phyloP scores from a whole-genome alignment of 1,140 invertebrate genomes.

The Caenorhabditis inopinata region DNA sequence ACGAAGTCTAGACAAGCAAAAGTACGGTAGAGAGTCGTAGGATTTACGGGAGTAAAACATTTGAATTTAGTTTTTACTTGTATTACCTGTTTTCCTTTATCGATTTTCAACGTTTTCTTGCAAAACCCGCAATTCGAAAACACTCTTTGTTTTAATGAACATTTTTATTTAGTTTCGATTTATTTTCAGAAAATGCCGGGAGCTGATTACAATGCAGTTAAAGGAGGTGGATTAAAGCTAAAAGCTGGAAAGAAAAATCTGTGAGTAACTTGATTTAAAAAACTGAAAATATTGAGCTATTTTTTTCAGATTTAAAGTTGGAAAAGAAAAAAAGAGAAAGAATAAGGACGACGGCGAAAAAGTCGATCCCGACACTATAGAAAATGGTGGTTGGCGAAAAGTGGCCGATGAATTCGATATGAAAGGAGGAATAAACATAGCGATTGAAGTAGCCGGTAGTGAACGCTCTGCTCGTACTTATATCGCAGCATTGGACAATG shows the following conservation, averaged over 20 bases:
- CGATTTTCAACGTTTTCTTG: background rate
- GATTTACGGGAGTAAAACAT: background rate
- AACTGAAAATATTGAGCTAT: background rate
- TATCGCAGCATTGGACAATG: constrained; percentile 51
- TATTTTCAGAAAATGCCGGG: constrained; percentile 20
- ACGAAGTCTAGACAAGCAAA: background rate
- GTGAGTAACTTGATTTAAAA: background rate
- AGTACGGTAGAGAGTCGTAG: constrained; percentile 14
- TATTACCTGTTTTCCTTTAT: background rate
- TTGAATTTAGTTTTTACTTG: constrained; percentile 19
- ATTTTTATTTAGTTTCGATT: no score
- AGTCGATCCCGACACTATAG: constrained; percentile 42
- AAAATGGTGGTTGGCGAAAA: constrained; percentile 46
- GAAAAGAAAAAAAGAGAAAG: constrained; percentile 47
- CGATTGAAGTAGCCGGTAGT: constrained; percentile 44
- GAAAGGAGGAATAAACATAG: constrained; percentile 49
- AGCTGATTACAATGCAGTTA: constrained; percentile 44
- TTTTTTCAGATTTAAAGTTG: constrained; percentile 48
- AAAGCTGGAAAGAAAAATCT: constrained; percentile 46
- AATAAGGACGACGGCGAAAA: constrained; percentile 35
- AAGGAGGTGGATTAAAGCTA: constrained; percentile 47
- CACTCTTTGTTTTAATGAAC: no score
- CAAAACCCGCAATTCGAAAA: background rate
- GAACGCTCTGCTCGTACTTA: constrained; percentile 22
- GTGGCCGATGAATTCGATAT: constrained; percentile 45